Percentiles rank a stretch among this genome's conserved stretches.
Evolutionary conservation across 2,113 vertebrate species (phyloP).

Genomic region (Pleuronectes platessa): DNA sequence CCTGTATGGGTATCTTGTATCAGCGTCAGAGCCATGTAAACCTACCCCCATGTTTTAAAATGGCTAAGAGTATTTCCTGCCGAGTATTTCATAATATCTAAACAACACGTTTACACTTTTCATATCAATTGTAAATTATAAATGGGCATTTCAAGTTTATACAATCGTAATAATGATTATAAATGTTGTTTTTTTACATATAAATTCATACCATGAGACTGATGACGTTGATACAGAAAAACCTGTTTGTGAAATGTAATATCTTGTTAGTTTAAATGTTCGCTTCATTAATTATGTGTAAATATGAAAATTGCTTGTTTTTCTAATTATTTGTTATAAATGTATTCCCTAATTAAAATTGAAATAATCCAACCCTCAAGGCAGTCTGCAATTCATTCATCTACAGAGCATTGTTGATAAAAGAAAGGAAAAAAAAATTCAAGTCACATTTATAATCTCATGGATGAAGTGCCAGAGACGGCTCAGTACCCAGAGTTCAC

Average conservation of each 20-base stretch:
- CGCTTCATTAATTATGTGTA: slow-evolving; percentile 41
- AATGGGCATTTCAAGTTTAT: neutral
- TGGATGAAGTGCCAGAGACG: neutral
- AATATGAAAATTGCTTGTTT: slow-evolving; percentile 38
- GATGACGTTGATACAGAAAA: slow-evolving; percentile 23
- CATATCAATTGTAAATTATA: slow-evolving; percentile 30
- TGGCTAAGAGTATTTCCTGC: slow-evolving; percentile 4
- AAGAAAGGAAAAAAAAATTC: neutral
- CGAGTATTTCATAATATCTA: slow-evolving; percentile 23
- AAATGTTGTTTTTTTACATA: neutral
- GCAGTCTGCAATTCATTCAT: slow-evolving; percentile 6
- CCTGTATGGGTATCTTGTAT: neutral
- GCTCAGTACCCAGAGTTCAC: slow-evolving; percentile 26
- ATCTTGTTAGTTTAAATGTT: slow-evolving; percentile 1
- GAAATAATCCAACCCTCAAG: slow-evolving; percentile 40
- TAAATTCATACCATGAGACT: neutral
- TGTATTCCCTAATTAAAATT: slow-evolving; percentile 23
- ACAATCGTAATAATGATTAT: slow-evolving; percentile 7
- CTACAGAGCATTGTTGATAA: neutral
- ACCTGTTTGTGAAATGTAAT: neutral
- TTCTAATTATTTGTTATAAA: slow-evolving; percentile 25
- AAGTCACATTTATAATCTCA: slow-evolving; percentile 11
- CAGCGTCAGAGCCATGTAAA: neutral
- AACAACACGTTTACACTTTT: slow-evolving; percentile 38
- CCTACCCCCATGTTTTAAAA: neutral